Conservation (phyloP, 2,113 vertebrate species). For the Dunckerocampus dactyliophorus region DNA sequence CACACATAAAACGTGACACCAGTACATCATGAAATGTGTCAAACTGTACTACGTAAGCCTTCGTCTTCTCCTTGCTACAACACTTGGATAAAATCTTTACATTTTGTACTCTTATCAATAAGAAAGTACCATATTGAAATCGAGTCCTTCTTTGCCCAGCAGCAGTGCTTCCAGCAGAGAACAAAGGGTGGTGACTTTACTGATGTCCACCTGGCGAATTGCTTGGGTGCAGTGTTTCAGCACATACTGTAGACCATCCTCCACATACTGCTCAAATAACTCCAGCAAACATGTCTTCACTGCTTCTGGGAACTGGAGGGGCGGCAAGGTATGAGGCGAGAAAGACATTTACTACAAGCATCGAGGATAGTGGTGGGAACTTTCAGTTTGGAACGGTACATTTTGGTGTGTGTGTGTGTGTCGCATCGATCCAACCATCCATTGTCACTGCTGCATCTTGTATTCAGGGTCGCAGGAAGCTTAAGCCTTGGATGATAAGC, state of each 20-base stretch:
- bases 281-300: slow-evolving; percentile 69
- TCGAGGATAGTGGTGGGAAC: no score
- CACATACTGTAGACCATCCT: slow-evolving; percentile 79
- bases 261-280: slow-evolving; percentile 77
- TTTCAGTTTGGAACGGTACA: no score
- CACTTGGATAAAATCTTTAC: not conserved
- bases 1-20: not conserved
- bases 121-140: slow-evolving; percentile 72
- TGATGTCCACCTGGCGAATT: slow-evolving; percentile 84
- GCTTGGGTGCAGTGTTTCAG: slow-evolving; percentile 78
- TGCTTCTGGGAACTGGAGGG: slow-evolving; percentile 56
- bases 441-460: no score
- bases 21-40: not conserved
- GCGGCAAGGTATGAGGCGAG: not conserved
- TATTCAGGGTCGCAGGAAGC: no score
- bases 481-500: no score
- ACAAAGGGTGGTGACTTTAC: slow-evolving; percentile 84
- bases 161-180: slow-evolving; percentile 80
- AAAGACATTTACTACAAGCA: not conserved
- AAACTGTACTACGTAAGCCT: not conserved
- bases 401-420: no score
- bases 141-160: slow-evolving; percentile 67
- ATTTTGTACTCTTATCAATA: slow-evolving; percentile 3
- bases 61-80: no score
- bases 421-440: no score